phyloP scores from a whole-genome alignment of 35 echinoderm and acorn worm species.

The Ptychodera flava region DNA sequence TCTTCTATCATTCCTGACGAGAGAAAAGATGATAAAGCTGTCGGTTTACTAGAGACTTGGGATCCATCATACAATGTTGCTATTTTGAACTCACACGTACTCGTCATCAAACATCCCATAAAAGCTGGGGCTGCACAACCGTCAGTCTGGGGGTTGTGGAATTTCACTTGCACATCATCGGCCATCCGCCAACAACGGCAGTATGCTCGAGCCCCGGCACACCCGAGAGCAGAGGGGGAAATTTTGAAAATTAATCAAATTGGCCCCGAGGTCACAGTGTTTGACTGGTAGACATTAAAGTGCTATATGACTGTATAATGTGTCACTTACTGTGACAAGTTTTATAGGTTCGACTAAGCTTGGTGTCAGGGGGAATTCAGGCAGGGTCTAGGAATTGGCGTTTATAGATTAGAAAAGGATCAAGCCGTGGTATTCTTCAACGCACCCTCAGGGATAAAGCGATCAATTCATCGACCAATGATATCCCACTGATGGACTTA shows the following conservation, averaged over 20 bases:
- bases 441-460: too few species aligned
- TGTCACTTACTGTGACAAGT: background rate
- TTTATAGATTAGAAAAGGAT: too few species aligned
- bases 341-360: background rate
- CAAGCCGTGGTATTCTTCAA: too few species aligned
- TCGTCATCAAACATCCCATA: background rate
- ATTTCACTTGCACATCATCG: background rate
- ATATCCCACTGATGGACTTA: too few species aligned
- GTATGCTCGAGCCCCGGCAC: background rate
- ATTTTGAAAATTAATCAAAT: background rate
- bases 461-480: too few species aligned
- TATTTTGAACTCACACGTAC: background rate
- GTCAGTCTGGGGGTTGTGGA: background rate
- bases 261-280: background rate
- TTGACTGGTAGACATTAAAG: background rate
- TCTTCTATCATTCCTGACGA: background rate
- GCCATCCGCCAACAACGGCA: background rate
- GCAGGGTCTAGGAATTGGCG: background rate
- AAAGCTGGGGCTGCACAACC: too few species aligned
- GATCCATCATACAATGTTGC: background rate
- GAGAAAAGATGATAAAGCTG: background rate
- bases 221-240: background rate
- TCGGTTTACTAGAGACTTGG: background rate
- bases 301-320: background rate
- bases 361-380: background rate